phyloP scores from a whole-genome alignment of 2,113 vertebrate species.

The Vidua macroura region DNA sequence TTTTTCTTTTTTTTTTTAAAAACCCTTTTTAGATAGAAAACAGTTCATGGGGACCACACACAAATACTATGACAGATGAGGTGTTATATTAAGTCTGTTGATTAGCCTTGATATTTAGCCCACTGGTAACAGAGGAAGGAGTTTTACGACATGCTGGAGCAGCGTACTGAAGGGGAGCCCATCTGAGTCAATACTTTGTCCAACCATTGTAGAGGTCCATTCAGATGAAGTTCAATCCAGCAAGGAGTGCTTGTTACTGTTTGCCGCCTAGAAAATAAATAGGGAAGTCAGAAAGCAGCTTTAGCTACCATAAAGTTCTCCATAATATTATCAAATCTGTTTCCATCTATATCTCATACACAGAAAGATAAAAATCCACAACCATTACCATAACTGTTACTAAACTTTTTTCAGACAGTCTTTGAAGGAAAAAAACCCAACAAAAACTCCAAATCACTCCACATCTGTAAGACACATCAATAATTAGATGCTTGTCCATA shows the following conservation, averaged over 20 bases:
- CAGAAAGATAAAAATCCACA: not conserved
- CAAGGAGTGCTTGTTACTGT: conserved; percentile 98
- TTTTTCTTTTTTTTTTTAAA: conserved; percentile 45
- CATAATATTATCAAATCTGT: not conserved
- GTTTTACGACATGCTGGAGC: conserved; percentile 96
- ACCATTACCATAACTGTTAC: not conserved
- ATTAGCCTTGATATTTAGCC: conserved; percentile 66
- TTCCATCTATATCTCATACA: not conserved
- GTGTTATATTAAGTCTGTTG: conserved; percentile 79
- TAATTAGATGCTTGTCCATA: not conserved
- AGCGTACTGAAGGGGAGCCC: conserved; percentile 96
- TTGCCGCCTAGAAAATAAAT: conserved; percentile 80
- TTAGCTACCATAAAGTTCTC: not conserved
- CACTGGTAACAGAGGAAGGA: conserved; percentile 26
- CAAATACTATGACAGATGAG: conserved; percentile 79
- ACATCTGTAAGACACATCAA: not conserved
- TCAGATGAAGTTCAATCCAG: conserved; percentile 98
- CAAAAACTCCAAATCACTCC: not conserved
- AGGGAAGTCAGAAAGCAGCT: not conserved
- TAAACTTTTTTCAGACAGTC: not conserved
- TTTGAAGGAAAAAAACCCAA: not conserved
- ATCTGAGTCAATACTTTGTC: conserved; percentile 99
- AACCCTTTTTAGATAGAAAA: conserved; percentile 73
- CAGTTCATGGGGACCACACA: conserved; percentile 79
- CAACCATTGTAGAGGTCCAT: conserved; percentile 96